Conservation (phyloP, 2,113 vertebrate genomes). For the Cyanoramphus novaezelandiae region DNA sequence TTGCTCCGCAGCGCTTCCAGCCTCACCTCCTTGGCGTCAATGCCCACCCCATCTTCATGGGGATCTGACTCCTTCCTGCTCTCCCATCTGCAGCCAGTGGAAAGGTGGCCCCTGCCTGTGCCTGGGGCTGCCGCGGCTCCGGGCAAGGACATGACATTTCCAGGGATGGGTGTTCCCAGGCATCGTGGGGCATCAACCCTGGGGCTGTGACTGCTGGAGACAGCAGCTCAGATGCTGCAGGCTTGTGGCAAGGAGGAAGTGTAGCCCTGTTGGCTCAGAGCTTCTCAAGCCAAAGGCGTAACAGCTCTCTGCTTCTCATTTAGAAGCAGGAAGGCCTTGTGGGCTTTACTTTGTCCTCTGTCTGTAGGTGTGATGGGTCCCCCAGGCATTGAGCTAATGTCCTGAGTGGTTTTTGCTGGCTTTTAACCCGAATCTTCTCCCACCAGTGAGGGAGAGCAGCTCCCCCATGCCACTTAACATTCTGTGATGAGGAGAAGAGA, state of each 20-base stretch:
- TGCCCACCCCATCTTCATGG: neutral
- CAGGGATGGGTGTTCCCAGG: accelerated
- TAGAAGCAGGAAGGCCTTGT: accelerated
- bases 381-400: neutral
- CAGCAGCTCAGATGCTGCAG: neutral
- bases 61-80: neutral
- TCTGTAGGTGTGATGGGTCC: accelerated
- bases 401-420: neutral
- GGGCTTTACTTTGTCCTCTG: neutral
- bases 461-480: accelerated
- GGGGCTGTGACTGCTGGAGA: neutral
- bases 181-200: accelerated
- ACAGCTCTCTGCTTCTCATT: neutral
- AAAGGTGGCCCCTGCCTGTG: accelerated
- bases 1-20: neutral
- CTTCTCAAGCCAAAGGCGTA: neutral
- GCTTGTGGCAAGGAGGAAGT: neutral
- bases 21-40: neutral
- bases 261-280: neutral
- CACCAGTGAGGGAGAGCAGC: neutral
- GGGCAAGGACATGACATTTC: accelerated
- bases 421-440: neutral
- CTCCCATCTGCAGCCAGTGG: accelerated
- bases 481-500: neutral
- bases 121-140: neutral